Percentiles rank a stretch among this genome's conserved stretches.
Conservation (phyloP, 2,888 invertebrate species). For the Hypena proboscidalis region DNA sequence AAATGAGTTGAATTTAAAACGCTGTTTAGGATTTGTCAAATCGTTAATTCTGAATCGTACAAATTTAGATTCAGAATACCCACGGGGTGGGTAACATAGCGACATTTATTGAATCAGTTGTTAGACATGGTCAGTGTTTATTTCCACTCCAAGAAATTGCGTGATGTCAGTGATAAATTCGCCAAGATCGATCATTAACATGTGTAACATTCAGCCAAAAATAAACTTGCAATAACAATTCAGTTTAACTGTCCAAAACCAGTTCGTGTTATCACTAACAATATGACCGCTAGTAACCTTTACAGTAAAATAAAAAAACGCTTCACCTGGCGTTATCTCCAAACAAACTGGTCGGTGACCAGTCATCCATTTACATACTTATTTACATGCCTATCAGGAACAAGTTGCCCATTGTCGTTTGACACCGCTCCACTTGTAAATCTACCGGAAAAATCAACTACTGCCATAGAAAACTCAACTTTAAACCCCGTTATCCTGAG, state of each 20-base stretch:
- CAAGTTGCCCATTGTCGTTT: constrained; percentile 79
- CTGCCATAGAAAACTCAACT: constrained; percentile 46
- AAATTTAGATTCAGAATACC: no score
- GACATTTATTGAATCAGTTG: no score
- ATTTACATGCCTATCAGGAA: constrained; percentile 82
- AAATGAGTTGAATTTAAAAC: no score
- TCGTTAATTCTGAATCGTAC: no score
- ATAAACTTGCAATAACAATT: no score
- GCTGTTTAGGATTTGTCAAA: no score
- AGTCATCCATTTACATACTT: constrained; percentile 73
- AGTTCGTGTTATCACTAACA: constrained; percentile 29
- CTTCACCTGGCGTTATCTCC: constrained; percentile 54
- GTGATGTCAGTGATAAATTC: no score
- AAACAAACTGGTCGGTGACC: constrained; percentile 74
- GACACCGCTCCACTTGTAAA: constrained; percentile 65
- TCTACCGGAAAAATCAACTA: constrained; percentile 71
- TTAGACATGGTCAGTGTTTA: no score
- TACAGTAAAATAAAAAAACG: constrained; percentile 29
- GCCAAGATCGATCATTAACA: no score
- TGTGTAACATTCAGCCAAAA: no score
- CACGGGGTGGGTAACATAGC: no score
- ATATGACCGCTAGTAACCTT: constrained; percentile 46
- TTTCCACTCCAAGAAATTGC: no score
- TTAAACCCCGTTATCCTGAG: constrained; percentile 21
- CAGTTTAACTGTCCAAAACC: not conserved